Conservation (phyloP, 2,888 invertebrate species). For the Watsonalla binaria region DNA sequence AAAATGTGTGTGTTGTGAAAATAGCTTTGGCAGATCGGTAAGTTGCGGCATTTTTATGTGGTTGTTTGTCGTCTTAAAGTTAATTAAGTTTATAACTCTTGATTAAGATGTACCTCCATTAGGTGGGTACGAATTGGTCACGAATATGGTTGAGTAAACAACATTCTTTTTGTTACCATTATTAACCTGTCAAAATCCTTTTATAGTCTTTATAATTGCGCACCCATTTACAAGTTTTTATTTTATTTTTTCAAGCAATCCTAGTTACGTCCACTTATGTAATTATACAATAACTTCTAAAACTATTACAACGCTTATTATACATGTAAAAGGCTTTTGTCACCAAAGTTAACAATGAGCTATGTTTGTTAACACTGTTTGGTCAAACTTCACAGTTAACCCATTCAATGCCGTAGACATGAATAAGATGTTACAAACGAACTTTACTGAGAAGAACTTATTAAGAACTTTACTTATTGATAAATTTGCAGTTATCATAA, state of each 20-base stretch:
- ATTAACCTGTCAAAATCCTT: not conserved
- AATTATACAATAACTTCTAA: not conserved
- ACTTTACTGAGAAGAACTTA: no score
- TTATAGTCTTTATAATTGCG: not conserved
- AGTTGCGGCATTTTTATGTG: slow-evolving; percentile 18
- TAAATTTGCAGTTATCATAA: no score
- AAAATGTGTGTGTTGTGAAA: slow-evolving; percentile 34
- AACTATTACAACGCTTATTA: not conserved
- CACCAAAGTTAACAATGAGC: not conserved
- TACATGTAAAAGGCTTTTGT: not conserved
- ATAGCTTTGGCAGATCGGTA: slow-evolving; percentile 17
- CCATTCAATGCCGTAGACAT: no score
- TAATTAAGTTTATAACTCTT: not conserved
- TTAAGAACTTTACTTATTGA: no score
- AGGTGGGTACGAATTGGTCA: not conserved
- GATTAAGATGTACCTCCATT: not conserved
- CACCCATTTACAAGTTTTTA: not conserved
- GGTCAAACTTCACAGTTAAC: no score
- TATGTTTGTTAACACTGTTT: not conserved
- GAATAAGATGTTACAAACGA: no score
- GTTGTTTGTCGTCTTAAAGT: slow-evolving; percentile 1
- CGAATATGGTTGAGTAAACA: not conserved
- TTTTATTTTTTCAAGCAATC: not conserved
- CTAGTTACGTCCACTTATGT: not conserved
- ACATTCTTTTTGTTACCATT: not conserved